Evolutionary conservation across 2,113 vertebrate species (phyloP), one percentile per base, ranked within the genome.

Genomic region (Acrocephalus kingi): DNA sequence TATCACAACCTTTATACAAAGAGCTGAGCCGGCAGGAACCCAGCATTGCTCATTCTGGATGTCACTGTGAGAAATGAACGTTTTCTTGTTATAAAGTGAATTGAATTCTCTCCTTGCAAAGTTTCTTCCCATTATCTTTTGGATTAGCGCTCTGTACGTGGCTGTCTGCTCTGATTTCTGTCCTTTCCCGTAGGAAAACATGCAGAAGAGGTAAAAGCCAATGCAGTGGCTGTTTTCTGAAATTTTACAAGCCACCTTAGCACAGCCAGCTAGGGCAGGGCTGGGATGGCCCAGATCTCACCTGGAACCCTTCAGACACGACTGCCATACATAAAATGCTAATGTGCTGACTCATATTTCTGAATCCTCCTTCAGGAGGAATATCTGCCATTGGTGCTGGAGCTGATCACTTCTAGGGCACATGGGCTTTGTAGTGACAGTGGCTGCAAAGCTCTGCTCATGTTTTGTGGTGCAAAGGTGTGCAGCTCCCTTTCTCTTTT

Each of bases 81-180:
- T 56, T 83, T 88, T 28, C 69, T 68, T 54, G 49, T 73, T 89
- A 51, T 21, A 72, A 87, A 89, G 71, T 11, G 52, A 87, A 89
- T 93, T 87, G 91, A 67, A 87, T 93, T 89, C 80, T 88, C 87
- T 48, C 67, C 78, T 90, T 66, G 52, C 31, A 35, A 77, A 80
- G 58, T 52, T 58, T 84, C 76, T 96, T 73, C 58, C 84, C 83
- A 76, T 95, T 93, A 80, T 82, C 87, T 74, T 80, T 87, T 95
- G 93, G 86, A 80, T 95, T 82, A 92, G 66, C 0, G 1, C 35
- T 77, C 55, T 64, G 54, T 24, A 52, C 46, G 1, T 74, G 84
- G 46, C 82, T 97, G 91, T 49, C 93, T 77, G 82, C 79, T 91
- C 72, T 37, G 45, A 92, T 94, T 94, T 90, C 81, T 96, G 49